Conservation (phyloP, 2,113 vertebrate genomes). For the Micronycteris hirsuta region DNA sequence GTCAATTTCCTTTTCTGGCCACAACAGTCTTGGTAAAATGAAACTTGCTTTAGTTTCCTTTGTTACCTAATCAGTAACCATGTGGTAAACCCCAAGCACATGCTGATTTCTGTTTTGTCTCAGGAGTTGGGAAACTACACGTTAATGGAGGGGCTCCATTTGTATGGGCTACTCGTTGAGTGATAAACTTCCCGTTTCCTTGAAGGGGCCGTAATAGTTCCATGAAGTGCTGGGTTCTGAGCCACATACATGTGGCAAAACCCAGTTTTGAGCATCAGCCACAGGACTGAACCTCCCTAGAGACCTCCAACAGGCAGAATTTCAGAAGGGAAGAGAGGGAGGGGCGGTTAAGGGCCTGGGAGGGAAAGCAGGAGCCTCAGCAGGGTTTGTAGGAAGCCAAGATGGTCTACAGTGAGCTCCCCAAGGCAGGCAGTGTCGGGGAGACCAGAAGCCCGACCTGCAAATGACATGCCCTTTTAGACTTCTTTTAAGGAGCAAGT, state of each 20-base stretch:
- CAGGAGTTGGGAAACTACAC: neutral
- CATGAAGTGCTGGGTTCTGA: conserved; percentile 57
- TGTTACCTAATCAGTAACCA: no score
- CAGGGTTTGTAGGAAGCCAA: neutral
- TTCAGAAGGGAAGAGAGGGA: conserved; percentile 43
- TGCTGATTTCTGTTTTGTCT: neutral
- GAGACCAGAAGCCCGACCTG: neutral
- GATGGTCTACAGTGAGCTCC: neutral
- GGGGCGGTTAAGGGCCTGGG: neutral
- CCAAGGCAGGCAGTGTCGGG: neutral
- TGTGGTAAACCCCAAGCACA: fast-evolving
- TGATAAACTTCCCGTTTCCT: conserved; percentile 65
- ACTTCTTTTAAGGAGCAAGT: neutral
- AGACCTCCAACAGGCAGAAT: conserved; percentile 22
- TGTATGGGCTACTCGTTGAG: conserved; percentile 49
- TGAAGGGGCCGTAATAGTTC: conserved; percentile 65
- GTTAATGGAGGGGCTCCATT: conserved; percentile 53
- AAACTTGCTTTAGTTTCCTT: neutral
- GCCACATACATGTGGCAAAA: neutral
- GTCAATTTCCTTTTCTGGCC: neutral
- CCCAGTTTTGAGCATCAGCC: neutral
- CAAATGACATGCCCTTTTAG: neutral
- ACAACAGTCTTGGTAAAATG: neutral
- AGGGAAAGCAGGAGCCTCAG: neutral
- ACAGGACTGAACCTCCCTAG: neutral